Base-by-base conservation (phyloP, 2,113 vertebrate genomes). In the Ctenodactylus gundi region DNA sequence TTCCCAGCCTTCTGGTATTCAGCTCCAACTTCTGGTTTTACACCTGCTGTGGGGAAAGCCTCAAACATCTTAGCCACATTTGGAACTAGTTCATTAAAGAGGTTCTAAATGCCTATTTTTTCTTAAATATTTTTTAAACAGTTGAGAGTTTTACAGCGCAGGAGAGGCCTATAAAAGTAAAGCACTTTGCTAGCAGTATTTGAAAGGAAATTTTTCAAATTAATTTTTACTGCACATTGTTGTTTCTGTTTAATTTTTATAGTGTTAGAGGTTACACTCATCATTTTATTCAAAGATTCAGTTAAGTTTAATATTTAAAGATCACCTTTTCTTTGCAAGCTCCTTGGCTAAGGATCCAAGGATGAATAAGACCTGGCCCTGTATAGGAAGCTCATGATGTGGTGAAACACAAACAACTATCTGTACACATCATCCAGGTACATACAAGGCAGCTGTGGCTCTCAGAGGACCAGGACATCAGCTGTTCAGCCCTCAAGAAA, bases 201-300 rank as follows among this genome's bases (percentile, higher is more conserved):
- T 93, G 91, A 86, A 77, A 97, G 95, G 94, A 93, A 97, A 90
- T 53, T 96, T 97, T 96, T 96, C 96, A 97, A 97, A 97, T 97
- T 97, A 97, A 97, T 96, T 97, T 97, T 97, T 96, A 97, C 94
- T 94, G 80, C 78, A 96, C 80, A 96, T 95, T 97, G 96, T 97
- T 97, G 95, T 95, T 96, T 95, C 93, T 97, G 87, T 96, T 96
- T 96, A 96, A 96, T 94, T 97, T 97, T 94, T 96, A 97, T 86
- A 88, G 95, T 83, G 90, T 90, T 96, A 77, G 93, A 96, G 96
- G 96, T 95, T 95, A 96, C 88, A 88, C 93, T 96, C 94, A 96
- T 96, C 94, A 77, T 95, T 92, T 76, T 81, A 94, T 91, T 97
- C 57, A 94, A 95, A 94, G 94, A 58, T 76, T 91, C 83, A n/a